phyloP scores from a whole-genome alignment of 2,888 invertebrate genomes.

The Nebria salina region DNA sequence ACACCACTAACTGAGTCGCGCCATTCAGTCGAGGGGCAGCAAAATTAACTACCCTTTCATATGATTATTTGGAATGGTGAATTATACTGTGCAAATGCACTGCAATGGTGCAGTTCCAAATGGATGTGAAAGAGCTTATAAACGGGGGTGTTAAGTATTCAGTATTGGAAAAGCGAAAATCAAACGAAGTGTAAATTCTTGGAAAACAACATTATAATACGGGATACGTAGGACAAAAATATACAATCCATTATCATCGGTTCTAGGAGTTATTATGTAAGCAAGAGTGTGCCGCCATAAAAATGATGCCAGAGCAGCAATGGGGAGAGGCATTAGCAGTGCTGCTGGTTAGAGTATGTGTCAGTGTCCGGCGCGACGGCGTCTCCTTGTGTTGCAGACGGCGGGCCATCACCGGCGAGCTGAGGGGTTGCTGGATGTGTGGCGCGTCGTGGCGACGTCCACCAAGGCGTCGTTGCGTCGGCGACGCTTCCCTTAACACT shows the following conservation, averaged over 20 bases:
- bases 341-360: background rate
- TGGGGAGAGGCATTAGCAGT: background rate
- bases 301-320: constrained; percentile 8
- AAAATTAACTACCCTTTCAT: constrained; percentile 1
- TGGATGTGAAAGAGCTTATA: too few relatives aligned
- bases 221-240: background rate
- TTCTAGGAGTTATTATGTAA: constrained; percentile 18
- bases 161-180: background rate
- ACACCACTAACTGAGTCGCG: constrained; percentile 13
- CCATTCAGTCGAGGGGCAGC: background rate
- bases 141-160: too few relatives aligned
- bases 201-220: constrained; percentile 18
- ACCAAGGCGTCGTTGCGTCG: constrained; percentile 36
- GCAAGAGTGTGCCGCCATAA: constrained; percentile 18
- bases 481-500: constrained; percentile 9
- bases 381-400: constrained; percentile 2
- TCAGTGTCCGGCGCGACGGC: constrained; percentile 11
- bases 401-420: constrained; percentile 7
- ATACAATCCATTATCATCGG: constrained; percentile 22
- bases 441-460: constrained; percentile 55
- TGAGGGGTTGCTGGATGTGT: constrained; percentile 56
- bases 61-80: background rate
- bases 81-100: background rate
- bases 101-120: background rate
- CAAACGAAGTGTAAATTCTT: background rate